A percentile compares a stretch with the other conserved stretches of the same genome.
Evolutionary conservation across 2,888 invertebrate species (phyloP).

Genomic region (Monochamus alternatus): DNA sequence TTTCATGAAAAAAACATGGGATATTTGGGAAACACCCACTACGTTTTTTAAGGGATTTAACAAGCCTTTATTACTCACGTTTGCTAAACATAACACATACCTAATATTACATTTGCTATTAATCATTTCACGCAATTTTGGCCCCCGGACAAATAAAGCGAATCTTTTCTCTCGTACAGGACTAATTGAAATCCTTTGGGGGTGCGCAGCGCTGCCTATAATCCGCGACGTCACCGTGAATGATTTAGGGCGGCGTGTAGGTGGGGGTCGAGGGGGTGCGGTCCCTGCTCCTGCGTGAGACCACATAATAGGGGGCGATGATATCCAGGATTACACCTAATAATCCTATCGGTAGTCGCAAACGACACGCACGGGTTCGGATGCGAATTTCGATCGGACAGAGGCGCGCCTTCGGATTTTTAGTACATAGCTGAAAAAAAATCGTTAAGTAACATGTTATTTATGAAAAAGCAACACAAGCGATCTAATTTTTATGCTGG

Average conservation of each 20-base stretch:
- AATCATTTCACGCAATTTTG: constrained; percentile 21
- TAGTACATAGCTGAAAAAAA: too few species aligned
- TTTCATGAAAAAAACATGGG: too few species aligned
- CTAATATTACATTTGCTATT: constrained; percentile 2
- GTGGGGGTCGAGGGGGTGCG: constrained; percentile 5
- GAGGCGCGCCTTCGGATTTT: background rate
- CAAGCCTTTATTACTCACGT: too few species aligned
- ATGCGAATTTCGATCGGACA: background rate
- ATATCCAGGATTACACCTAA: constrained; percentile 39
- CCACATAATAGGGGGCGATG: constrained; percentile 43
- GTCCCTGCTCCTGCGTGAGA: constrained; percentile 40
- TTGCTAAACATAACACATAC: too few species aligned
- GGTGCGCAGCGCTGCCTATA: constrained; percentile 29
- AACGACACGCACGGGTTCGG: constrained; percentile 30
- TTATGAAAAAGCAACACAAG: too few species aligned
- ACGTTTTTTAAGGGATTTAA: too few species aligned
- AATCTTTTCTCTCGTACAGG: constrained; percentile 30
- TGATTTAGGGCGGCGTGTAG: constrained; percentile 25
- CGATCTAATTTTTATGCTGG: too few species aligned
- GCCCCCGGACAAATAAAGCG: constrained; percentile 31
- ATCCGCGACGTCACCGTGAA: constrained; percentile 34
- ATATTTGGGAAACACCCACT: too few species aligned
- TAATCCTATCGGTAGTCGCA: constrained; percentile 34
- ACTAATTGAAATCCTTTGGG: constrained; percentile 41
- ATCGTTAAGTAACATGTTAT: too few species aligned